Conservation (phyloP, 2,888 invertebrate species). For the Andricus curvator region DNA sequence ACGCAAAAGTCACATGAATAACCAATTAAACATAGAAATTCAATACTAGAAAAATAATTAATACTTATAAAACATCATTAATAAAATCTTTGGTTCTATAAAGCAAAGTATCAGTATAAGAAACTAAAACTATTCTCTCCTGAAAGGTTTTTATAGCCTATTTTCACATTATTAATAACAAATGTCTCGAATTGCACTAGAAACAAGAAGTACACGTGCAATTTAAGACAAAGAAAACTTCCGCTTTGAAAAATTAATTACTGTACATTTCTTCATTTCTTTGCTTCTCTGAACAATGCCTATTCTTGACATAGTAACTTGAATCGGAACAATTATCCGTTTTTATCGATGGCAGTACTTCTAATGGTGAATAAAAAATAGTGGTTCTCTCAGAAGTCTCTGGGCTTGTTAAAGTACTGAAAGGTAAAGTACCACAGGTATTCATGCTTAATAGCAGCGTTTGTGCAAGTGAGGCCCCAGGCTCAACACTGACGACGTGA, state of each 20-base stretch:
- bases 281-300: background rate
- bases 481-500: constrained; percentile 26
- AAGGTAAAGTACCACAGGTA: constrained; percentile 19
- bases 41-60: too few relatives aligned
- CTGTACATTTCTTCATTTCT: background rate
- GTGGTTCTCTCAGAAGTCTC: constrained; percentile 11
- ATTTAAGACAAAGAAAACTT: background rate
- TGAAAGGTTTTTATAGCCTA: background rate
- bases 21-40: background rate
- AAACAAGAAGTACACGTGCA: background rate
- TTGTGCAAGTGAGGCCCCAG: constrained; percentile 26
- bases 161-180: background rate
- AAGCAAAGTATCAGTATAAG: background rate
- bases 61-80: too few relatives aligned
- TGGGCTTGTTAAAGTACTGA: constrained; percentile 14
- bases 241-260: background rate
- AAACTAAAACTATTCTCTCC: background rate
- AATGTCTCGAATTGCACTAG: background rate
- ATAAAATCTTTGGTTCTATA: background rate
- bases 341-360: constrained; percentile 8
- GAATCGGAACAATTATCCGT: constrained; percentile 11
- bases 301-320: background rate
- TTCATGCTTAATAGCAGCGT: constrained; percentile 25
- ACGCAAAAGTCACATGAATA: background rate
- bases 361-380: constrained; percentile 7